A percentile compares a stretch with the other conserved stretches of the same genome.
Conservation (phyloP, 1,140 invertebrate species). For the Bombus soroeensis region DNA sequence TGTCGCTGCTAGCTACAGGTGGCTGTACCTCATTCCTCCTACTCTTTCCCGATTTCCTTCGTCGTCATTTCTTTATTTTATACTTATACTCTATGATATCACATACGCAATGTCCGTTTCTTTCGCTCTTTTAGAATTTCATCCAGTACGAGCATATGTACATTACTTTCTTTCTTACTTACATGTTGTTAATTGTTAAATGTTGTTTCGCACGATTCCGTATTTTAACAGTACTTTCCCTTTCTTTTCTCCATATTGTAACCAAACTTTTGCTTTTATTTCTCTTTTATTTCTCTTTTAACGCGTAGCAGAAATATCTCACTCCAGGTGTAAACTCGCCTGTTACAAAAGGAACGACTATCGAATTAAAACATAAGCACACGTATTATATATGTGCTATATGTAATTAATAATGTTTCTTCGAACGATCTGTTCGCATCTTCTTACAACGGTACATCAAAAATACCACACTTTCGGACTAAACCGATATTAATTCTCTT, state of each 20-base stretch:
- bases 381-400: too few species aligned
- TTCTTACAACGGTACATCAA: neutral
- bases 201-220: neutral
- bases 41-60: conserved; percentile 17
- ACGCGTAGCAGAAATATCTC: neutral
- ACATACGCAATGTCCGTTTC: neutral
- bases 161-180: neutral
- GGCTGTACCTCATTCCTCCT: conserved; percentile 37
- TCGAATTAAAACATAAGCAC: neutral
- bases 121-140: neutral
- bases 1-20: conserved; percentile 68
- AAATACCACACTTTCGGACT: neutral
- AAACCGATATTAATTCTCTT: neutral
- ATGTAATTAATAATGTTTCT: neutral
- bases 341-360: neutral
- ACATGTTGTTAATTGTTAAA: neutral
- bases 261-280: neutral
- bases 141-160: neutral
- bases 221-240: neutral
- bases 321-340: neutral
- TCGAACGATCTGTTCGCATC: neutral
- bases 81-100: neutral
- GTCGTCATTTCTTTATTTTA: neutral
- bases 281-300: neutral
- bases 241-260: neutral